These are phyloP conservation scores for Andricus curvator DNA, from an alignment of 2,888 invertebrate species.

Conservation along the genomic window DNA sequence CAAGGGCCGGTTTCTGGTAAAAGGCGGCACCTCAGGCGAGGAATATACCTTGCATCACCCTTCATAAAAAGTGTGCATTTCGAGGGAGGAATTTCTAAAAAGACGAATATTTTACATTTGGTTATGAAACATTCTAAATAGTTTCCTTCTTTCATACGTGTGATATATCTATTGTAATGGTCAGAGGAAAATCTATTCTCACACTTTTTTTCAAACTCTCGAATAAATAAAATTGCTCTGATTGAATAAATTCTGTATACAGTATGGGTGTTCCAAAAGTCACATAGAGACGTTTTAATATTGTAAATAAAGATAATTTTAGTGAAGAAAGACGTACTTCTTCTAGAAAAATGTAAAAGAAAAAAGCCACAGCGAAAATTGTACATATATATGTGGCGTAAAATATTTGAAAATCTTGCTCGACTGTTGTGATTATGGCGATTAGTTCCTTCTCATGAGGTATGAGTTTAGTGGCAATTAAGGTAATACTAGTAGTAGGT, in stretches of 20 bases:
- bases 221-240: background rate
- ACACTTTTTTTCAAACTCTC: background rate
- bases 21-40: slow-evolving; percentile 11
- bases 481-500: background rate
- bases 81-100: background rate
- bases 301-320: slow-evolving; percentile 17
- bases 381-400: slow-evolving; percentile 22
- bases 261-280: background rate
- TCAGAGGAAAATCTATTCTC: background rate
- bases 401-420: slow-evolving; percentile 9
- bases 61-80: slow-evolving; percentile 21
- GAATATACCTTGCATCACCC: slow-evolving; percentile 28
- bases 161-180: slow-evolving; percentile 8
- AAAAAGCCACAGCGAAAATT: slow-evolving; percentile 9
- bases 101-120: background rate
- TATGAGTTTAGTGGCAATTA: slow-evolving; percentile 7
- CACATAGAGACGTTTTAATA: slow-evolving; percentile 11
- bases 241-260: background rate
- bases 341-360: slow-evolving; percentile 15
- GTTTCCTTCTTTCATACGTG: slow-evolving; percentile 11
- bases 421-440: slow-evolving; percentile 12
- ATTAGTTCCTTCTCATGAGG: slow-evolving; percentile 14
- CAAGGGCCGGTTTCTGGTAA: slow-evolving; percentile 18
- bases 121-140: background rate
- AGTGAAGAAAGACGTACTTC: background rate